Evolutionary conservation across 2,113 vertebrate species (phyloP), one percentile per base, ranked within the genome.

Genomic region (Platichthys flesus): DNA sequence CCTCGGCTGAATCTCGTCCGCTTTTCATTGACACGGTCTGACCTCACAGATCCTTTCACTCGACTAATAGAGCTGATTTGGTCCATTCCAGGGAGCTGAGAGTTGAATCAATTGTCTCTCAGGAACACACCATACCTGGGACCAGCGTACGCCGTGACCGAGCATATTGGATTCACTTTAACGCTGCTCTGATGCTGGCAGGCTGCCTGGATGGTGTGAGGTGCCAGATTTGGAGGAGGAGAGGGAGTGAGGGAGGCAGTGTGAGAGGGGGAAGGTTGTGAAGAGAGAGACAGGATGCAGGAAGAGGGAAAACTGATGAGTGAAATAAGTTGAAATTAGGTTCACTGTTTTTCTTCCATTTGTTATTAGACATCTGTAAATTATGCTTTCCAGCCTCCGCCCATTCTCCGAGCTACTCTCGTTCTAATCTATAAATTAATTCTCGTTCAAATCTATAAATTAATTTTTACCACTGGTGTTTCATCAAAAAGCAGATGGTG

Each of bases 101-200:
- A 67, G 80, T 56, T 64, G 67, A 83, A 91, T 58, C 61, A 58
- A 85, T 64, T 75, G 73, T 85, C 76, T 87, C 80, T 84, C 84
- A 70, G 82, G 86, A 85, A 40, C 67, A 58, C 26, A 2, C 65
- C 62, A 54, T 54, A 84, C 79, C 79, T 78, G 65, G 23, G 63
- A 83, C 67, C 28, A 72, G 72, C 20, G 21, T 20, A 58, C 63
- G 54, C 65, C 62, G 79, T 85, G 88, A 84, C 78, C 81, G 68
- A 87, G 78, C 80, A 85, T 84, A 84, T 82, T 87, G 89, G 70
- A 85, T 85, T 89, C 65, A 82, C 78, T 84, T 78, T 82, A 81
- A 83, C 66, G 69, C 45, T 26, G 65, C 26, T 69, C 60, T 76
- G 76, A 78, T 78, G 76, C 66, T 90, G 86, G 86, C 81, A 78